Conservation (phyloP, 2,888 invertebrate species). For the Synergus umbraculus region DNA sequence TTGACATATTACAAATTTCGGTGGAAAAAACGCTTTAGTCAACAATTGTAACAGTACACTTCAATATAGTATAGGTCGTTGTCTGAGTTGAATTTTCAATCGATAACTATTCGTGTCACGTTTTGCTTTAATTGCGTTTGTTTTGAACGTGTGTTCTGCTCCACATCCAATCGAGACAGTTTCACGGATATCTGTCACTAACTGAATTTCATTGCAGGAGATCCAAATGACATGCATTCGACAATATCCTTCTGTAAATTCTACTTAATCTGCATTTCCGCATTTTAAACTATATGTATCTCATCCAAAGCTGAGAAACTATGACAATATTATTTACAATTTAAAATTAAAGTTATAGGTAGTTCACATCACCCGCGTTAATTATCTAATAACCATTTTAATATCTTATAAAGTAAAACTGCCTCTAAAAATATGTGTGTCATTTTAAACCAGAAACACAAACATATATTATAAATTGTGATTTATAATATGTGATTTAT, state of each 20-base stretch:
- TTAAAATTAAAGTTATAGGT: too few relatives aligned
- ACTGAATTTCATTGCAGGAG: slow-evolving; percentile 21
- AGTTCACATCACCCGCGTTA: too few relatives aligned
- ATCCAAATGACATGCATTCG: slow-evolving; percentile 19
- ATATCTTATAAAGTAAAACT: too few relatives aligned
- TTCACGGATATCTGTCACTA: slow-evolving; percentile 30
- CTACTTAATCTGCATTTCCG: slow-evolving; percentile 3
- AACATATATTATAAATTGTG: too few relatives aligned
- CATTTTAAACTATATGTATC: slow-evolving; percentile 17
- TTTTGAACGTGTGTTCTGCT: slow-evolving; percentile 43
- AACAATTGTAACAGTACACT: background rate
- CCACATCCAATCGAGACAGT: slow-evolving; percentile 38
- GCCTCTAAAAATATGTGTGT: too few relatives aligned
- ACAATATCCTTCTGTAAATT: slow-evolving; percentile 14
- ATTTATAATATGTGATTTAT: too few relatives aligned
- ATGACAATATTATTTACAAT: too few relatives aligned
- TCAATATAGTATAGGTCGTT: background rate
- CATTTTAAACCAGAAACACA: too few relatives aligned
- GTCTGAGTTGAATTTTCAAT: slow-evolving; percentile 16
- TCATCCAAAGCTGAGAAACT: slow-evolving; percentile 19
- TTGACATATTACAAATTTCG: background rate
- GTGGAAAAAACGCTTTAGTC: background rate
- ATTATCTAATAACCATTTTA: too few relatives aligned
- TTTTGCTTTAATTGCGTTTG: slow-evolving; percentile 63
- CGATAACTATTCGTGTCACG: slow-evolving; percentile 56